Evolutionary conservation across 2,113 vertebrate species (phyloP), one percentile per base, ranked within the genome.

Genomic region (Pomatorhinus ruficollis): DNA sequence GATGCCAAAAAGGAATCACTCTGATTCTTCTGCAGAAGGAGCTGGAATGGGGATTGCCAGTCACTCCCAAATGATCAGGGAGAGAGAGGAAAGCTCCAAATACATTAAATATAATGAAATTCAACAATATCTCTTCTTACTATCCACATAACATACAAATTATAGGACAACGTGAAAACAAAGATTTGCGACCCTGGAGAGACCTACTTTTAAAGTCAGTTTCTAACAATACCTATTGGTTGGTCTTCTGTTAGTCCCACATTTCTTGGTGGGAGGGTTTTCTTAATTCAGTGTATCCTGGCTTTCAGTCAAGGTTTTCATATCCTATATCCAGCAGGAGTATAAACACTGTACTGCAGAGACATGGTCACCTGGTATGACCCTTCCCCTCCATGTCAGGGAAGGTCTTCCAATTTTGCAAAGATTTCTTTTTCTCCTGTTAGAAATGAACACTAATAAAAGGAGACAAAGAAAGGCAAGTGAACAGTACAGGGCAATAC

Each of bases 341-440:
- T 28, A 49, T 20, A 68, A 79, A 79, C 24, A 42, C 23, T 40
- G 21, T 6, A 71, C 14, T n/a, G 28, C 31, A 89, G 40, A 87
- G 12, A 21, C 40, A 59, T 0, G 2, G 30, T 4, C n/a, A 77
- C 25, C 14, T 25, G 12, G 28, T 59, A 49, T 1, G 4, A 87
- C 5, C 31, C 15, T 64, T 77, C 21, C 47, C 42, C 31, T 80
- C 8, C 16, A 22, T 0, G 1, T 4, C 25, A 66, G 11, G 19
- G 25, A 77, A 77, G 4, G 22, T 53, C 14, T 61, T 70, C 31
- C 24, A 50, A 25, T 64, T 68, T 75, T 74, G 35, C 42, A 50
- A 72, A 61, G 15, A 49, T 9, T 35, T 7, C 16, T 66, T 68
- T 33, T 30, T 6, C 0, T 1, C 20, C 27, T 17, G 0, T 52